A percentile compares a stretch with the other conserved stretches of the same genome.
These are phyloP conservation scores for Mycetomoellerius zeteki DNA, from an alignment of 1,140 invertebrate genomes.

Conservation along the genomic window DNA sequence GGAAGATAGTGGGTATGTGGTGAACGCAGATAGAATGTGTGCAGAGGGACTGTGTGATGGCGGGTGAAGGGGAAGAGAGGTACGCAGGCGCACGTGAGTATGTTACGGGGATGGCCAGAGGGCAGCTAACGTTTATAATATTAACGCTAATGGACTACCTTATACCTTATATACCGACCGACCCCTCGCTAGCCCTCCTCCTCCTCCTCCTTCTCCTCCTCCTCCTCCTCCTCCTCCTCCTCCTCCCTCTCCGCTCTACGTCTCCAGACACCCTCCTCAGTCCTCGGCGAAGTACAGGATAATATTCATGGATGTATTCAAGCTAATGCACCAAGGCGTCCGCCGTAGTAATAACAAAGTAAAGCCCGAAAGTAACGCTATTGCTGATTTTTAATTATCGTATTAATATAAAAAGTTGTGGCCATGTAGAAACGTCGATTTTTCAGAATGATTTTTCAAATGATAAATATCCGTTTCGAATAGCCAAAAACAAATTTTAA, in stretches of 20 bases:
- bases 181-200: conserved; percentile 71
- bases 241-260: conserved; percentile 44
- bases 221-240: conserved; percentile 58
- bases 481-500: neutral
- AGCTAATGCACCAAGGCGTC: conserved; percentile 84
- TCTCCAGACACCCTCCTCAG: conserved; percentile 72
- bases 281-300: conserved; percentile 81
- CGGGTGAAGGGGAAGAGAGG: conserved; percentile 25
- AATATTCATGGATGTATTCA: conserved; percentile 86
- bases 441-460: neutral
- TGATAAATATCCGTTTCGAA: neutral
- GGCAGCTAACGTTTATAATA: conserved; percentile 87
- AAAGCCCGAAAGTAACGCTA: conserved; percentile 49
- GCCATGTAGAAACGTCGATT: neutral
- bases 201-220: conserved; percentile 26
- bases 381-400: conserved; percentile 54
- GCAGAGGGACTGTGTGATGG: neutral
- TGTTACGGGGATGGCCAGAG: conserved; percentile 85
- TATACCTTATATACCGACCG: conserved; percentile 85
- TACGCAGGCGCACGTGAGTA: conserved; percentile 75
- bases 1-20: conserved; percentile 52
- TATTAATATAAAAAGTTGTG: conserved; percentile 1
- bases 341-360: conserved; percentile 81
- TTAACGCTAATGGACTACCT: conserved; percentile 88
- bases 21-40: conserved; percentile 62